Conservation (phyloP, 2,888 invertebrate species). For the Nemotelus nigrinus region DNA sequence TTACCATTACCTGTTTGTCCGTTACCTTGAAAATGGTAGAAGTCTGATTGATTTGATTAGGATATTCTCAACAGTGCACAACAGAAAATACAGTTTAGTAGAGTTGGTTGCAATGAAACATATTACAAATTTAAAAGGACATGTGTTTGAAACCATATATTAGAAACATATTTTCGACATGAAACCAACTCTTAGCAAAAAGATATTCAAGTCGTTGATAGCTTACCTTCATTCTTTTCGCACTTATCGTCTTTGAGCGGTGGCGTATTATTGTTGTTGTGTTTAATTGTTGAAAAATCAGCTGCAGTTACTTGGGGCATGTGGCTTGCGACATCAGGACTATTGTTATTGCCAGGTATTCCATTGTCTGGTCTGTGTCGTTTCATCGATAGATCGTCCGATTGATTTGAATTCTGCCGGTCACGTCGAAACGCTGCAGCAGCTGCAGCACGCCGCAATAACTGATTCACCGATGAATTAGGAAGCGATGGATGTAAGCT, state of each 20-base stretch:
- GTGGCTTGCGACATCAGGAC: constrained; percentile 67
- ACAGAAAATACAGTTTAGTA: no score
- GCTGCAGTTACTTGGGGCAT: constrained; percentile 66
- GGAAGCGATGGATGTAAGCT: constrained; percentile 63
- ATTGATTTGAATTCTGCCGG: constrained; percentile 59
- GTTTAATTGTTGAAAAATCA: constrained; percentile 65
- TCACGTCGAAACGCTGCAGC: constrained; percentile 61
- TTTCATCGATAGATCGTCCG: constrained; percentile 59
- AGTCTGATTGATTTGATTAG: not conserved
- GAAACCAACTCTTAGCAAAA: no score
- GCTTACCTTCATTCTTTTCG: constrained; percentile 54
- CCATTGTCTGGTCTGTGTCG: constrained; percentile 63
- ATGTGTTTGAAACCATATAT: no score
- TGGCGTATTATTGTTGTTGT: constrained; percentile 65
- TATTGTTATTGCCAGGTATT: constrained; percentile 69
- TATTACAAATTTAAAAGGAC: no score
- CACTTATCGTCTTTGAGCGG: constrained; percentile 65
- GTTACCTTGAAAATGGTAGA: constrained; percentile 49
- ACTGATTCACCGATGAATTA: constrained; percentile 69
- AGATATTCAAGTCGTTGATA: not conserved
- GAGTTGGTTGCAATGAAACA: no score
- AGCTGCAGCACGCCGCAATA: constrained; percentile 72
- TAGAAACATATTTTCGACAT: no score
- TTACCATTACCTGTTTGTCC: constrained; percentile 58
- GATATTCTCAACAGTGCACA: no score